Percentiles rank a stretch among this genome's conserved stretches.
phyloP scores from a whole-genome alignment of 2,888 invertebrate species.

The Frankliniella fusca region DNA sequence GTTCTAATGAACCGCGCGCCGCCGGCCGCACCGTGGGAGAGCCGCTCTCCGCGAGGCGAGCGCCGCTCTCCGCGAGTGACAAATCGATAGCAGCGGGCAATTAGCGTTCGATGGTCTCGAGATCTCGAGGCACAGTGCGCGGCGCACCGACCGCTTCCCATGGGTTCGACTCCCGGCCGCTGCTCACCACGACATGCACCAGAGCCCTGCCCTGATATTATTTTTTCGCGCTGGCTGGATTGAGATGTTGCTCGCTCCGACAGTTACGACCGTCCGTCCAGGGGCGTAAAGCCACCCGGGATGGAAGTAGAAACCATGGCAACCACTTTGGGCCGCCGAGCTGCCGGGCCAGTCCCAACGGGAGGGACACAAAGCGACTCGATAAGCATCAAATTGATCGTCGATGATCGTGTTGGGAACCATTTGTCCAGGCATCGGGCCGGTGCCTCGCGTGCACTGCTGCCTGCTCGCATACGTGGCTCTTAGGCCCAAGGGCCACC shows the following conservation, averaged over 20 bases:
- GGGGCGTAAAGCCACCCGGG: neutral
- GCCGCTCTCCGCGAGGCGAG: too few species aligned
- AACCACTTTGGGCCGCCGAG: conserved; percentile 17
- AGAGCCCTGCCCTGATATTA: too few species aligned
- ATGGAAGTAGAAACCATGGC: neutral
- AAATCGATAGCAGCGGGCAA: too few species aligned
- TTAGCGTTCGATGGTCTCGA: too few species aligned
- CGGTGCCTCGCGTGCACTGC: neutral
- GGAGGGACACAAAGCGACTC: neutral
- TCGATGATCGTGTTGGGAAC: conserved; percentile 21
- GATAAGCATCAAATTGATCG: conserved; percentile 21
- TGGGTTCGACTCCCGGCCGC: too few species aligned
- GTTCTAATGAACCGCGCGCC: too few species aligned
- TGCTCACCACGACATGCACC: too few species aligned
- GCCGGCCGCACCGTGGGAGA: too few species aligned
- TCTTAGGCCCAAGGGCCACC: neutral
- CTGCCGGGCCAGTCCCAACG: neutral
- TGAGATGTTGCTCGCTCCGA: neutral
- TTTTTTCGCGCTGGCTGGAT: neutral
- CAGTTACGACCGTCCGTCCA: neutral
- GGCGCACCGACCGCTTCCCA: too few species aligned
- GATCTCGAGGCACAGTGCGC: too few species aligned
- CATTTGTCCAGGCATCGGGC: conserved; percentile 10
- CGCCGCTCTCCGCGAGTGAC: too few species aligned
- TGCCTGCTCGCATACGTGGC: neutral